Evolutionary conservation across 2,797 vertebrate genomes (phyloP), one percentile per base, ranked within the genome.

Genomic region (Cirrhinus mrigala): DNA sequence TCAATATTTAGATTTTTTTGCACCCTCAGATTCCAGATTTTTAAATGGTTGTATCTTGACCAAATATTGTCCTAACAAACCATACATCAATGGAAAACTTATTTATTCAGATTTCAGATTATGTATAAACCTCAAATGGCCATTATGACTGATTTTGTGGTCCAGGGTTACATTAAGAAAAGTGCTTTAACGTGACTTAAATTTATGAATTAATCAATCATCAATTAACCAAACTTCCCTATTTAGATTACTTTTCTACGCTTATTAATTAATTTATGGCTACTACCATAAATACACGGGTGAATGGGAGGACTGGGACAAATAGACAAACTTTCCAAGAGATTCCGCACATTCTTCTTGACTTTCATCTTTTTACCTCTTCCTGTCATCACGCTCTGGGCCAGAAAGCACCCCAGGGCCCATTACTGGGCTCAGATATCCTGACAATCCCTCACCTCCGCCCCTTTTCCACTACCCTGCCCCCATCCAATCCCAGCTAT

Each of bases 331-430:
- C 83, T 92, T 92, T 89, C 90, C 90, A 84, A 77, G 71, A 83
- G 89, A 95, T 94, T 94, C 92, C 88, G 88, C 22, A 89, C 90
- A 94, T 95, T 95, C 94, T 71, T 86, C 93, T 69, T 86, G 33
- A 71, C 83, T 89, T 91, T 89, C 71, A 90, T 90, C 90, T 92
- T 79, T 79, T 82, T 88, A 83, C 87, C 84, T 82, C 87, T 91
- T 91, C 88, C 89, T 88, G 88, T 90, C 87, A 74, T 48, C 74
- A 87, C 52, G 33, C 82, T 89, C 86, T 89, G 87, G 86, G 87
- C 70, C 83, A 82, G 54, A 82, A 64, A 79, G 76, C 82, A 87
- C 85, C 90, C 91, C 88, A 7, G 84, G 89, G 92, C 91, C 90
- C 90, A 90, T 90, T 91, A 90, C 91, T 92, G 92, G 79, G 88